Evolutionary conservation across 1,140 invertebrate species (phyloP), one percentile per base, ranked within the genome.

Genomic region (Calycopis cecrops): DNA sequence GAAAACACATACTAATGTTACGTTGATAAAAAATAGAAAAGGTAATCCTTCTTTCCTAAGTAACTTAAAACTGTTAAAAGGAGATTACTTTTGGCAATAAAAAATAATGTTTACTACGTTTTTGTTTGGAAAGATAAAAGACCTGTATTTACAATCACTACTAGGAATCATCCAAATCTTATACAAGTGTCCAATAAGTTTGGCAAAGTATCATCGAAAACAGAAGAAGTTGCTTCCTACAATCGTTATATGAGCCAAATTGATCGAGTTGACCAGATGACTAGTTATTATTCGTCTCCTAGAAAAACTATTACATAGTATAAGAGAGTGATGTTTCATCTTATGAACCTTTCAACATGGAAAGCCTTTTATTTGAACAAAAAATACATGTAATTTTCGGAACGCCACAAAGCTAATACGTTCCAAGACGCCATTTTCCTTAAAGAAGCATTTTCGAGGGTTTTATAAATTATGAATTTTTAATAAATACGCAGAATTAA

Each of bases 321-420:
- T 55, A 55, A 55, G 16, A 55, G 33, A 35, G 40, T 55, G 9
- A 17, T 55, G 11, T 55, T 55, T 48, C 52, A 55, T 48, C 21
- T 21, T 16, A 14, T 53, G 0, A 38, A 53, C 40, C 1, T 53
- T 6, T 1, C 9, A 7, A 12, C 9, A 4, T 53, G 52, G 52
- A 53, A 53, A 42, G 17, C 52, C 4, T 53, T 6, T 38, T 35
- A 35, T 35, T 9, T 35, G 34, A 6, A 35, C 9, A 35, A 35
- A 9, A 35, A 35, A 35, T 35, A 35, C n/a, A n/a, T n/a, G n/a
- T n/a, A n/a, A n/a, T n/a, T n/a, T n/a, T n/a, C n/a, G n/a, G n/a
- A n/a, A n/a, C n/a, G n/a, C n/a, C n/a, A n/a, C n/a, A n/a, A n/a
- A n/a, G n/a, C n/a, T n/a, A n/a, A n/a, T n/a, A n/a, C n/a, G n/a